Conservation (phyloP, 2,113 vertebrate species). For the Chamaetylas fuelleborni region DNA sequence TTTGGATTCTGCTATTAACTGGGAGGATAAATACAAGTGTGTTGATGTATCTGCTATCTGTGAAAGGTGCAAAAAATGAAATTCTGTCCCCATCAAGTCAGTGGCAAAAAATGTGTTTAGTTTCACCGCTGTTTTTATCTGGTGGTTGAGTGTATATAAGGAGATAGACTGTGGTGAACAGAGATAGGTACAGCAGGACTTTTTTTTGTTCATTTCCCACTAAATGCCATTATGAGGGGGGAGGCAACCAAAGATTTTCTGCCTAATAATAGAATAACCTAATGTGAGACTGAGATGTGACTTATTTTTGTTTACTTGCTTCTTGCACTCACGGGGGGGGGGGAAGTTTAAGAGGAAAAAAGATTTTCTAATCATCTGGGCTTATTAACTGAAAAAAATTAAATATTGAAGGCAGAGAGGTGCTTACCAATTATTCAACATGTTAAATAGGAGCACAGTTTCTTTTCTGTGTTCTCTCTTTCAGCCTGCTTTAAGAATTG, state of each 20-base stretch:
- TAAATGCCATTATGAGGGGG: neutral
- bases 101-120: neutral
- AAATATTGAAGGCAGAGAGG: neutral
- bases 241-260: neutral
- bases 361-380: neutral
- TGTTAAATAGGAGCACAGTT: neutral
- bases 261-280: neutral
- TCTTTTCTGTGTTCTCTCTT: neutral
- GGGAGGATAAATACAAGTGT: neutral
- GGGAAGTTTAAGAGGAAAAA: neutral
- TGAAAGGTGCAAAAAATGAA: neutral
- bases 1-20: neutral
- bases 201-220: accelerated
- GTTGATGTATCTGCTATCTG: neutral
- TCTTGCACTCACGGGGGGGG: neutral
- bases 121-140: neutral
- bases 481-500: neutral
- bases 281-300: neutral
- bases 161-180: neutral
- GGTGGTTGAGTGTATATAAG: neutral
- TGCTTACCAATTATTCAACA: neutral
- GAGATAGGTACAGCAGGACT: neutral
- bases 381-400: neutral
- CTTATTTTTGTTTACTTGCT: neutral
- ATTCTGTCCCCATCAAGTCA: neutral